A percentile compares a stretch with the other conserved stretches of the same genome.
Evolutionary conservation across 2,113 vertebrate species (phyloP).

Genomic region (Dromiciops gliroides): DNA sequence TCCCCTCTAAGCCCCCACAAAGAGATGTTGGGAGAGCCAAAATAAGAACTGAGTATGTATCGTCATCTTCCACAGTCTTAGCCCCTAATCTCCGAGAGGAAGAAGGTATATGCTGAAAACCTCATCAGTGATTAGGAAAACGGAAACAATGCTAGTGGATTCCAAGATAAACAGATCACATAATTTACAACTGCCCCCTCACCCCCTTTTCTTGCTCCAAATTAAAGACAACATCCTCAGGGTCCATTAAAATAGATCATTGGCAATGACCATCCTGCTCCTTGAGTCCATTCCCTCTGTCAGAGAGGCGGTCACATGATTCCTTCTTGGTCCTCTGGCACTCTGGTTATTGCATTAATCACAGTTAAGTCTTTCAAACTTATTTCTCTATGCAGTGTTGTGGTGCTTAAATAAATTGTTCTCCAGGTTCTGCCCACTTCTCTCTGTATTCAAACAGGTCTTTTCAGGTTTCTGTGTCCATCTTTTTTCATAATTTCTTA

Average conservation of each 20-base stretch:
- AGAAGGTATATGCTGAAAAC: not conserved
- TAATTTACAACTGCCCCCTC: not conserved
- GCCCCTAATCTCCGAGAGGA: not conserved
- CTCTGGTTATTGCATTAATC: not conserved
- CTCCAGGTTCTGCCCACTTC: not conserved
- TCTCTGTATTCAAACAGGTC: not conserved
- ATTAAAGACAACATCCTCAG: not conserved
- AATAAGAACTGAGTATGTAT: not conserved
- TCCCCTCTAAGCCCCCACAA: not conserved
- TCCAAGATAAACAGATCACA: not conserved
- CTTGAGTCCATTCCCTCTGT: not conserved
- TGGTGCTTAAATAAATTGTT: not conserved
- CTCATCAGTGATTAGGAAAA: not conserved
- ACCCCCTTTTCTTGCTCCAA: not conserved
- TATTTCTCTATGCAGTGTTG: not conserved
- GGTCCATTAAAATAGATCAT: not conserved
- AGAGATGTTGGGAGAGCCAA: not conserved
- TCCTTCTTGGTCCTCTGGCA: not conserved
- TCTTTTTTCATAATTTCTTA: not conserved
- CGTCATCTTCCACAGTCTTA: not conserved
- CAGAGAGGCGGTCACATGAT: not conserved
- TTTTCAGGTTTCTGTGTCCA: not conserved
- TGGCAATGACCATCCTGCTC: not conserved
- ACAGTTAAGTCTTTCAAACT: not conserved
- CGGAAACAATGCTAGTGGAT: not conserved